These are phyloP conservation scores for Mus spretus DNA, from an alignment of 2,797 vertebrate genomes.

Conservation along the genomic window DNA sequence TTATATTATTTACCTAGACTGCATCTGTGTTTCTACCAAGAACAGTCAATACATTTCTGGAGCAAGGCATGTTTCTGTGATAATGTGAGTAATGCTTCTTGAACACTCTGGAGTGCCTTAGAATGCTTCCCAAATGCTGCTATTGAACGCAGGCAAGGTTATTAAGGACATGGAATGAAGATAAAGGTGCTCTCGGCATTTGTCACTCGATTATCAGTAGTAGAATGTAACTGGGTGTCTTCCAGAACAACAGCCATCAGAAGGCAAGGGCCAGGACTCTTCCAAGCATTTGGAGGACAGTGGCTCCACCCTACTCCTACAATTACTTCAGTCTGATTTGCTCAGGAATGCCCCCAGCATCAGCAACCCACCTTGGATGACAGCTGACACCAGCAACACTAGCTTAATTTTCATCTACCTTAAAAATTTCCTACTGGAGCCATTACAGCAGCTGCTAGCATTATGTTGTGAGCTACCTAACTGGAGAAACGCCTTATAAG, in stretches of 20 bases:
- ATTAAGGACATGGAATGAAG: constrained; percentile 35
- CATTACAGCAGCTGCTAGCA: not conserved
- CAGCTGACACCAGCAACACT: not conserved
- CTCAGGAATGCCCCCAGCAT: not conserved
- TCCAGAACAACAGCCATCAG: not conserved
- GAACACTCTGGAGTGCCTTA: constrained; percentile 72
- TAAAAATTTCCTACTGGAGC: not conserved
- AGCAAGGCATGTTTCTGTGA: constrained; percentile 82
- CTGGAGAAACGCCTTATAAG: not conserved
- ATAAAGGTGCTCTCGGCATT: not conserved
- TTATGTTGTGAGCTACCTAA: constrained; percentile 1
- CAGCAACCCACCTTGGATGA: not conserved
- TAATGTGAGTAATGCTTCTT: constrained; percentile 79
- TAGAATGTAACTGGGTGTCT: not conserved
- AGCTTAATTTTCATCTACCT: not conserved
- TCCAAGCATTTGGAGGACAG: not conserved
- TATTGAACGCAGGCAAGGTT: constrained; percentile 30
- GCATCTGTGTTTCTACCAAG: constrained; percentile 84
- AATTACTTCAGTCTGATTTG: not conserved
- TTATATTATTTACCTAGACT: constrained; percentile 84
- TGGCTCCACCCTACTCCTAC: not conserved
- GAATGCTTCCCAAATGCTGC: constrained; percentile 71
- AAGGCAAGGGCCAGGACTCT: not conserved
- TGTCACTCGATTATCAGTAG: constrained; percentile 29
- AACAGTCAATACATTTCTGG: constrained; percentile 85